Evolutionary conservation across 2,797 vertebrate species (phyloP), one percentile per base, ranked within the genome.

Genomic region (Notolabrus celidotus): DNA sequence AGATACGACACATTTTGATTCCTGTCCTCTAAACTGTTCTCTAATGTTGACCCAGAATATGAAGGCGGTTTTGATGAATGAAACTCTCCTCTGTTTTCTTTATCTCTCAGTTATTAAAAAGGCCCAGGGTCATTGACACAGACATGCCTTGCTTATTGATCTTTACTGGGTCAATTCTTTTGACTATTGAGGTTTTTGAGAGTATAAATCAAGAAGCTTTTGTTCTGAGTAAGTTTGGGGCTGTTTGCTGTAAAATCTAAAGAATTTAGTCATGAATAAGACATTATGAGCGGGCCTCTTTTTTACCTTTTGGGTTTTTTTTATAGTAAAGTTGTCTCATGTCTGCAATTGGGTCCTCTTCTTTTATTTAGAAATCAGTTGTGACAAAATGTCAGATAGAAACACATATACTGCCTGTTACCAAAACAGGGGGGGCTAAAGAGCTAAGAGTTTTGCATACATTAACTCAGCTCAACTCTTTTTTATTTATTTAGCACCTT

Each of bases 61-160:
- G 19, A 55, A 41, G 43, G 42, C 29, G 25, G 20, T 66, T 80
- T 59, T 82, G 78, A 79, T 80, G 15, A 85, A 87, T 74, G 45
- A 52, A 71, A 85, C 73, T 65, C 52, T 41, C 64, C 17, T 31
- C 15, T 9, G 36, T 84, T 76, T 81, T 73, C 64, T 83, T 69
- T 79, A 60, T 70, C 76, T 74, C 63, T 55, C 54, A 31, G 77
- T 82, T 91, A 88, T 87, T 83, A 85, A 86, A 86, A 85, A 63
- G 51, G 71, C 88, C 77, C 29, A 38, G 10, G 86, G 84, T 84
- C 74, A 74, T 5, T 65, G 55, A 77, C 57, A 54, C 14, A 77
- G 51, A 62, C 55, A 49, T 20, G 39, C 22, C 31, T 47, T 64
- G 53, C 54, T 83, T 65, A 63, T 56, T 50, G 45, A 75, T 54